These are phyloP conservation scores for Tridacna crocea DNA, from an alignment of 2,888 invertebrate genomes.

Conservation along the genomic window DNA sequence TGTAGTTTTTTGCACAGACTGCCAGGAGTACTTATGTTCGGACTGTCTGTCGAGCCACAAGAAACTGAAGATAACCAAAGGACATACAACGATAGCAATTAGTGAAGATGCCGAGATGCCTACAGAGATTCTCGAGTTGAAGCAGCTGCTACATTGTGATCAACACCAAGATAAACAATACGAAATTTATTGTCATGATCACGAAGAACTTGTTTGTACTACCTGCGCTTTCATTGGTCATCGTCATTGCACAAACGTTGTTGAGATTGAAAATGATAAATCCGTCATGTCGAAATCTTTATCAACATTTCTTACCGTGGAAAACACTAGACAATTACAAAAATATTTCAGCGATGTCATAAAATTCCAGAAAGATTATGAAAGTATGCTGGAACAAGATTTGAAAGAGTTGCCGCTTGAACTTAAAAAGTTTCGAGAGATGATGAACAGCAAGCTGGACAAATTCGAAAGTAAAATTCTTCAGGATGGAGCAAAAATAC, in stretches of 20 bases:
- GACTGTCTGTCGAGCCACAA: slow-evolving; percentile 3
- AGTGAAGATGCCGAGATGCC: background rate
- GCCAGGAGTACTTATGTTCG: slow-evolving; percentile 5
- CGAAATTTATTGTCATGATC: slow-evolving; percentile 4
- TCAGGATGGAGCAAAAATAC: background rate
- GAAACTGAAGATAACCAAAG: slow-evolving; percentile 13
- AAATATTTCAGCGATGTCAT: background rate
- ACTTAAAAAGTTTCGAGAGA: background rate
- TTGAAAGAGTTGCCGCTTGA: background rate
- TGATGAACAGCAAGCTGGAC: background rate
- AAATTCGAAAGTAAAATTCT: background rate
- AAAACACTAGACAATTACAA: background rate
- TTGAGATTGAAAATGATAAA: background rate
- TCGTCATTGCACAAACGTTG: background rate
- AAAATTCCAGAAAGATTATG: background rate
- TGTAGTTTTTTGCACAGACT: background rate
- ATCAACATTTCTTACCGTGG: background rate
- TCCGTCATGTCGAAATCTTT: background rate
- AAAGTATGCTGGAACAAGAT: background rate
- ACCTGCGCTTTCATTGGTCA: slow-evolving; percentile 13
- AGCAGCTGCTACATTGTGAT: background rate
- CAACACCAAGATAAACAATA: background rate
- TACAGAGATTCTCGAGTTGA: background rate
- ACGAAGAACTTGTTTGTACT: slow-evolving; percentile 11
- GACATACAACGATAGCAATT: background rate